Evolutionary conservation across 2,113 vertebrate species (phyloP).

Genomic region (Barbus barbus): DNA sequence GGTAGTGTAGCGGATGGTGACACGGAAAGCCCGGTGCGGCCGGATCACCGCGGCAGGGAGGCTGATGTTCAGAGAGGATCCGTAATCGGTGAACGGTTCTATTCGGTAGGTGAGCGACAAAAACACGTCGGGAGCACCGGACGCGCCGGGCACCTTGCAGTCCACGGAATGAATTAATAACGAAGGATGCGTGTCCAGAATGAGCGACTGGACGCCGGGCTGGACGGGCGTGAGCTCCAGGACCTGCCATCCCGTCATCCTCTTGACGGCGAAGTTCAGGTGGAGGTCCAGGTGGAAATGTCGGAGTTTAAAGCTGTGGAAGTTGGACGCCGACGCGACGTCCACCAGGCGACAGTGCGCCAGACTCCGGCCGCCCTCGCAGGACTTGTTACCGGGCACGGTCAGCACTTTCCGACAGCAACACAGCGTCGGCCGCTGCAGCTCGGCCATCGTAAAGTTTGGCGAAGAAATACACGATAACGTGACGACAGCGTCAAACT

Average conservation of each 20-base stretch:
- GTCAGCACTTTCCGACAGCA: slow-evolving; percentile 83
- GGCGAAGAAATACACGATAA: slow-evolving; percentile 15
- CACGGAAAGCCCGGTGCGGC: slow-evolving; percentile 80
- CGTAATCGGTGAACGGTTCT: slow-evolving; percentile 90
- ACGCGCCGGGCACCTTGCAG: slow-evolving; percentile 65
- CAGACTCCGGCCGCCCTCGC: slow-evolving; percentile 63
- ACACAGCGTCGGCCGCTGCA: slow-evolving; percentile 77
- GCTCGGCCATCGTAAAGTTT: slow-evolving; percentile 57
- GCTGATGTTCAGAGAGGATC: slow-evolving; percentile 84
- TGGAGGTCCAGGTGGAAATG: slow-evolving; percentile 89
- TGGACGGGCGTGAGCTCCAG: slow-evolving; percentile 80
- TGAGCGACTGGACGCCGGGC: slow-evolving; percentile 74
- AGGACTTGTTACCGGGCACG: slow-evolving; percentile 58
- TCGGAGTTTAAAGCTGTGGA: slow-evolving; percentile 80
- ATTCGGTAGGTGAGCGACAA: slow-evolving; percentile 78
- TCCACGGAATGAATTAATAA: slow-evolving; percentile 81
- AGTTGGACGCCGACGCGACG: slow-evolving; percentile 87
- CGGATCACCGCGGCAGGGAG: slow-evolving; percentile 74
- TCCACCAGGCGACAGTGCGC: slow-evolving; percentile 75
- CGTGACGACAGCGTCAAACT: slow-evolving; percentile 6
- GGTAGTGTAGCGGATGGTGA: slow-evolving; percentile 88
- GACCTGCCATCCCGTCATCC: slow-evolving; percentile 87
- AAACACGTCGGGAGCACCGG: slow-evolving; percentile 56
- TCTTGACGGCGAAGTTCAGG: slow-evolving; percentile 83
- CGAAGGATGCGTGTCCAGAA: slow-evolving; percentile 87